These are phyloP conservation scores for Pseudonaja textilis DNA, from an alignment of 2,113 vertebrate genomes.

Conservation along the genomic window DNA sequence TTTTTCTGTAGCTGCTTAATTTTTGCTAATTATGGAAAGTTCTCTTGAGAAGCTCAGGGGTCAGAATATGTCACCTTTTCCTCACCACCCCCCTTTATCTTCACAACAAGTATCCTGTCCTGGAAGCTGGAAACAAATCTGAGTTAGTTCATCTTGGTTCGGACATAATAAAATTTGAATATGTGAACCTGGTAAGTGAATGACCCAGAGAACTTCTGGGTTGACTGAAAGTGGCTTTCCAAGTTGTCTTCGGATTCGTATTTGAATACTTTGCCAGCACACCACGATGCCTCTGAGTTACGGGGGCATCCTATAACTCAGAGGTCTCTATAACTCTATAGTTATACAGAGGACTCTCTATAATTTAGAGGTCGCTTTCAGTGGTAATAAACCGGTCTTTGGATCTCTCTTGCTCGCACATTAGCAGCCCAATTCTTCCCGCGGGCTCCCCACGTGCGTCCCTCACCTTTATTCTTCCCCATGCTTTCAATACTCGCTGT, in stretches of 20 bases:
- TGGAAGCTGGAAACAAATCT: background rate
- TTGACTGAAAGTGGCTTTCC: background rate
- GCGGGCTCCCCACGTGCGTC: too few relatives aligned
- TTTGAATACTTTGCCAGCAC: background rate
- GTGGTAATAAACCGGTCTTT: background rate
- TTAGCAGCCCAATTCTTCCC: background rate
- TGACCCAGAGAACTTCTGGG: background rate
- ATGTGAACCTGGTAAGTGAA: background rate
- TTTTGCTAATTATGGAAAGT: background rate
- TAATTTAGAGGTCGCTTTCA: background rate
- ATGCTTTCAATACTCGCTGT: background rate
- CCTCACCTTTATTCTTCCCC: slow-evolving; percentile 32
- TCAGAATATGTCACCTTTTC: background rate
- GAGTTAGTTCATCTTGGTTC: background rate
- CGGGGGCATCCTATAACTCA: background rate
- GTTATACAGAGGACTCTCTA: background rate
- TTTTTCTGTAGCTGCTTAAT: background rate
- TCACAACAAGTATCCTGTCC: background rate
- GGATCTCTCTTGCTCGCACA: background rate
- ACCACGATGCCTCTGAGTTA: background rate
- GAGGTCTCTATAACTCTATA: too few relatives aligned
- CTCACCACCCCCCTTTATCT: background rate
- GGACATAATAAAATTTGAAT: background rate
- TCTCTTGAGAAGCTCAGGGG: background rate
- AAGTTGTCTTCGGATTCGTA: background rate